These are phyloP conservation scores for Cotesia typhae DNA, from an alignment of 1,140 invertebrate genomes.

Conservation along the genomic window DNA sequence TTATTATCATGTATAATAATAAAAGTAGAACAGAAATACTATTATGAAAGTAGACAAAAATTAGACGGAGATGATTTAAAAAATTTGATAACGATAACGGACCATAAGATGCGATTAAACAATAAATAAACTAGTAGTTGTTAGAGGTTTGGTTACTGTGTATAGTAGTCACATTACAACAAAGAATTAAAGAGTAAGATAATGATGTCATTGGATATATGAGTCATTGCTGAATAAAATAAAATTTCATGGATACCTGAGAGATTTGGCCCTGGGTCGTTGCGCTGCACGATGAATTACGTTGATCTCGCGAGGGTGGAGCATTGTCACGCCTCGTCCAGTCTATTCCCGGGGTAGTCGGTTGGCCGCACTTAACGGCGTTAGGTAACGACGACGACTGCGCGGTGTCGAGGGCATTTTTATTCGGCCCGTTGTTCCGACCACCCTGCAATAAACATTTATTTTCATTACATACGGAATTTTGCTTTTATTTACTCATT, in stretches of 20 bases:
- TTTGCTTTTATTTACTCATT: background rate
- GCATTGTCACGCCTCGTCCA: slow-evolving; percentile 57
- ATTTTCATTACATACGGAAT: background rate
- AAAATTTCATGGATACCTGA: slow-evolving; percentile 47
- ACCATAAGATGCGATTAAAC: too few species aligned
- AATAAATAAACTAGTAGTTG: too few species aligned
- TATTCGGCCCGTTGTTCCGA: slow-evolving; percentile 46
- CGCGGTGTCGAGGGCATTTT: slow-evolving; percentile 46
- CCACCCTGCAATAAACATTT: slow-evolving; percentile 51
- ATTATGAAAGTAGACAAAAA: background rate
- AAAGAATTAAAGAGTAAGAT: background rate
- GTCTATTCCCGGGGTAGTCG: slow-evolving; percentile 58
- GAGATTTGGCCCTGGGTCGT: slow-evolving; percentile 52
- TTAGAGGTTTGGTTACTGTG: too few species aligned
- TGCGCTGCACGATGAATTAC: slow-evolving; percentile 55
- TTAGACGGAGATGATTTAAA: background rate
- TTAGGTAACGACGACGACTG: slow-evolving; percentile 54
- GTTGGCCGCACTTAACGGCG: slow-evolving; percentile 56
- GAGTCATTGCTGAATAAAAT: slow-evolving; percentile 2
- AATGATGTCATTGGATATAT: background rate
- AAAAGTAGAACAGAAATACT: background rate
- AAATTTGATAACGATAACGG: background rate
- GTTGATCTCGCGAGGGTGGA: slow-evolving; percentile 52
- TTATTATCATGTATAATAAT: too few species aligned
- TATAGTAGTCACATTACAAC: too few species aligned